Conservation (phyloP, 2,888 invertebrate genomes). For the Hedychridium roseum region DNA sequence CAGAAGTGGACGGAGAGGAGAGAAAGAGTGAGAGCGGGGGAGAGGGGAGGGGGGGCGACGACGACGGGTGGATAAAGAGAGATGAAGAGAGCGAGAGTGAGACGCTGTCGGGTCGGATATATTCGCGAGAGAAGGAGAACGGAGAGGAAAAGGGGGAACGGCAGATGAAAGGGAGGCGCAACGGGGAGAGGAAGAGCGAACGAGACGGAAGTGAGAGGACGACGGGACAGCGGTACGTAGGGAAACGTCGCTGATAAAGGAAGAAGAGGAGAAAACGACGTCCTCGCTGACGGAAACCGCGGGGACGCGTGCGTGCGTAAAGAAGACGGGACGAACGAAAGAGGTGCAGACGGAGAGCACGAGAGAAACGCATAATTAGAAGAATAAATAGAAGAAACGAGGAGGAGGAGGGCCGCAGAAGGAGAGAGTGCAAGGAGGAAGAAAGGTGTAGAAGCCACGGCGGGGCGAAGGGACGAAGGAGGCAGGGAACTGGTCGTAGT, state of each 20-base stretch:
- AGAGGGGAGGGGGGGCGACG: constrained; percentile 14
- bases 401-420: constrained; percentile 16
- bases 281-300: too few species aligned
- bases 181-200: constrained; percentile 59
- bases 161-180: constrained; percentile 59
- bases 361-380: constrained; percentile 24
- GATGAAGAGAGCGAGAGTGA: constrained; percentile 9
- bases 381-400: constrained; percentile 8
- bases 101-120: too few species aligned
- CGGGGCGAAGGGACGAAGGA: constrained; percentile 20
- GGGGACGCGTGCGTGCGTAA: too few species aligned
- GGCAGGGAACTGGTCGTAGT: constrained; percentile 42
- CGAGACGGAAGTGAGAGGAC: constrained; percentile 57
- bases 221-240: too few species aligned
- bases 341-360: constrained; percentile 35
- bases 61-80: constrained; percentile 14
- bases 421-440: constrained; percentile 30
- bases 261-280: constrained; percentile 16
- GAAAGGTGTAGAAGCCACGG: constrained; percentile 18
- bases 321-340: constrained; percentile 13
- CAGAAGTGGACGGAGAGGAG: constrained; percentile 28
- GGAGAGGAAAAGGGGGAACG: constrained; percentile 60
- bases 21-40: constrained; percentile 3
- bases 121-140: constrained; percentile 46
- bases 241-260: too few species aligned